phyloP scores from a whole-genome alignment of 2,797 vertebrate genomes.

The Premnoplex brunnescens region DNA sequence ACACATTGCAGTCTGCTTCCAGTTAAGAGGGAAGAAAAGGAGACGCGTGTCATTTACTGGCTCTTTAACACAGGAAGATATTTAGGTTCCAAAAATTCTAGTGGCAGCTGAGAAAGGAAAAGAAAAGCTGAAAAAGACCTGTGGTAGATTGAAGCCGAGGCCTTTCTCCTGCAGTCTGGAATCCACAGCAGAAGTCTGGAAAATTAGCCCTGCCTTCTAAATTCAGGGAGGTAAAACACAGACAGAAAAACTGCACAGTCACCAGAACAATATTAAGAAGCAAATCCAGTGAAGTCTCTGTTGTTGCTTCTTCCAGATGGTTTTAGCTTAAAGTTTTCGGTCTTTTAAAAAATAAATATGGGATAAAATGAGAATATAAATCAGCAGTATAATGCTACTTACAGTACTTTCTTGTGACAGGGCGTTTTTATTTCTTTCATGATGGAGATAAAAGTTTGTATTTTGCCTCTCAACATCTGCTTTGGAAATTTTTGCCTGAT shows the following conservation, averaged over 20 bases:
- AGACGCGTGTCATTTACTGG: neutral
- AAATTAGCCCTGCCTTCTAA: neutral
- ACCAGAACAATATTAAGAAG: neutral
- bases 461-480: neutral
- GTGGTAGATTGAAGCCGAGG: neutral
- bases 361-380: neutral
- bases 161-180: neutral
- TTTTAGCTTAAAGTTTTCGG: neutral
- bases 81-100: neutral
- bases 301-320: neutral
- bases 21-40: constrained; percentile 8
- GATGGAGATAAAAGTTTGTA: neutral
- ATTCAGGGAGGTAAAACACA: neutral
- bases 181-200: neutral
- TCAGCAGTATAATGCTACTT: neutral
- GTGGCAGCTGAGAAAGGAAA: constrained; percentile 1
- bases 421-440: neutral
- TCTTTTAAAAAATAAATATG: neutral
- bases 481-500: neutral
- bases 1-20: neutral
- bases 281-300: neutral
- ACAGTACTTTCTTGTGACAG: neutral
- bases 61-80: constrained; percentile 39
- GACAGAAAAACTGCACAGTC: neutral
- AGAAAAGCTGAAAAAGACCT: neutral